These are phyloP conservation scores for Heterotilapia buettikoferi DNA, from an alignment of 2,113 vertebrate genomes.

Conservation along the genomic window DNA sequence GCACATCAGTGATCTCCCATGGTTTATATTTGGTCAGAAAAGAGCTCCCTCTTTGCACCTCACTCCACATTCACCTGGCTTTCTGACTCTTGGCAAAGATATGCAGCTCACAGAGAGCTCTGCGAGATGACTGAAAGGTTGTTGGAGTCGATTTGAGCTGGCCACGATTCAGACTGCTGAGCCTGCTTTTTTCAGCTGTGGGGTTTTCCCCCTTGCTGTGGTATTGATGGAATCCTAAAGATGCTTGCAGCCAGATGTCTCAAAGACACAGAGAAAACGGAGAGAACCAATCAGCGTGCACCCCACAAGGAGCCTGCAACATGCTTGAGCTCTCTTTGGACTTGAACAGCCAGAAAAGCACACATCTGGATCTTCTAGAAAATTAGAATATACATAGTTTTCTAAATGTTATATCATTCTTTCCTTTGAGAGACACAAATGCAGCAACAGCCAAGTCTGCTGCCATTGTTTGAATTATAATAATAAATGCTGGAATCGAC, in stretches of 20 bases:
- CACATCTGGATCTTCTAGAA: not conserved
- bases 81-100: conserved; percentile 18
- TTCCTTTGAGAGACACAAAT: not conserved
- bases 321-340: not conserved
- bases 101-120: conserved; percentile 9
- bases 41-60: conserved; percentile 22
- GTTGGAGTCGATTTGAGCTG: conserved; percentile 33
- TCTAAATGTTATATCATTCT: not conserved
- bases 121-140: conserved; percentile 28
- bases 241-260: conserved; percentile 58
- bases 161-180: conserved; percentile 41
- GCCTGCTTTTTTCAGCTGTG: conserved; percentile 48
- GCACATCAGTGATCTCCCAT: not conserved
- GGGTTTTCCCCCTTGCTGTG: conserved; percentile 53
- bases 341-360: not conserved
- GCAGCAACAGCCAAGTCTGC: not conserved
- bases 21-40: conserved; percentile 13
- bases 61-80: conserved; percentile 24
- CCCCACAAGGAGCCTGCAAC: not conserved
- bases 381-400: not conserved
- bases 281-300: not conserved
- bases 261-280: conserved; percentile 5
- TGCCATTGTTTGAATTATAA: not conserved
- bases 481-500: not conserved
- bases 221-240: conserved; percentile 62